Base-by-base conservation (phyloP, 2,113 vertebrate species). In the Lontra canadensis region DNA sequence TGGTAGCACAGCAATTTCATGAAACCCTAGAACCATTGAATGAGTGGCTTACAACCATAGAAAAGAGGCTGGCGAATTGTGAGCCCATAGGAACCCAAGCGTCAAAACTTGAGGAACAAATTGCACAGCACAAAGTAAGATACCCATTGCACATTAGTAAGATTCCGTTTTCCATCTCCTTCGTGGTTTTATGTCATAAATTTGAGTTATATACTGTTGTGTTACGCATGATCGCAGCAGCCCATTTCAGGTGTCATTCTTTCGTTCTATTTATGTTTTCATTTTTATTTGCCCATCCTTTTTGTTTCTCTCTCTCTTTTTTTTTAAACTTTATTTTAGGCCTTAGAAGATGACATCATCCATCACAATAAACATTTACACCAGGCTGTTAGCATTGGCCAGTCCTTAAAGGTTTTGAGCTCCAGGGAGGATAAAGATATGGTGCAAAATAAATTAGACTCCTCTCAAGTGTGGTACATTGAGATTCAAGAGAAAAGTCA, bases 391-490 rank as follows among this genome's bases (percentile, higher is more conserved):
- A 99, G 99, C 73, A 96, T 99, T 98, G 99, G 99, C 97, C 99
- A 99, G 97, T 99, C 98, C 98, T 99, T 99, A 98, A 99, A 99
- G 98, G 95, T 98, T 85, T 97, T 99, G 98, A 99, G 99, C 98
- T 99, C 99, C 98, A 99, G 99, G 99, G 99, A 99, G 82, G 99
- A 99, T 98, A 99, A 99, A 98, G 99, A 99, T 96, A 99, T 99
- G 98, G 99, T 99, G 93, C 99, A 99, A 99, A 99, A 98, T 97
- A 99, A 99, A 97, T 98, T 99, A 99, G 99, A 99, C 98, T 96
- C 98, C 98, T 98, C 98, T 93, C 99, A 99, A 99, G 98, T 99
- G 81, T 97, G 98, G 98, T 99, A 99, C 98, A 98, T 99, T 98
- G 99, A 99, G 98, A 99, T 99, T 95, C 99, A 99, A 99, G 99